Base-by-base conservation (phyloP, 2,797 vertebrate species). In the Momotus momota region DNA sequence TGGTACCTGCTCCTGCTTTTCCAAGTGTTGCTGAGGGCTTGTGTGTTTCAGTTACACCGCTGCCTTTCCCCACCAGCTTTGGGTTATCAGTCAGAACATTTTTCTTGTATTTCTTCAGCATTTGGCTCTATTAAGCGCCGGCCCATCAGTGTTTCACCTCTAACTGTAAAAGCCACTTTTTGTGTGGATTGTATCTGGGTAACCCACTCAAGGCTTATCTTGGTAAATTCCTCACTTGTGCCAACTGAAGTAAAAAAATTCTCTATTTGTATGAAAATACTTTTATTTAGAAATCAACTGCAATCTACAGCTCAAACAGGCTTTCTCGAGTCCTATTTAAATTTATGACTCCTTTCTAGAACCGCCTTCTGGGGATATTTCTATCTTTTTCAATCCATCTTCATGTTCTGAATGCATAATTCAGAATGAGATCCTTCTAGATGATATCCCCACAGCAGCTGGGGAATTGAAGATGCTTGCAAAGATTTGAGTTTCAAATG, bases 401-500 rank as follows among this genome's bases (percentile, higher is more conserved):
- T 65, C 88, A 45, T 88, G 90, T 80, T 81, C 90, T 85, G 90
- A 90, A 94, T 94, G 33, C 58, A 45, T 69, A 90, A 93, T 93
- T 87, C 49, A 82, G 31, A 60, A 13, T 0, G 21, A 93, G 79
- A 94, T 96, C 46, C 79, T 75, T 82, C 85, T 25, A n/a, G 14
- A 21, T 2, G 58, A 55, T 71, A 81, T 55, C 61, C 80, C 52
- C 57, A 11, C 5, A 18, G 81, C 74, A 91, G 85, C 88, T 89
- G 74, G 57, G 66, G 88, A 81, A 62, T 46, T 52, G 71, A 58
- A 91, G 90, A 89, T 89, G 81, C 79, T 91, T 60, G 58, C 85
- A 75, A 22, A 94, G 90, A 91, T 87, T 70, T 60, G 78, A 74
- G 94, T 81, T 81, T 93, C 62, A 55, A 91, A 93, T 81, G 71